Evolutionary conservation across 2,113 vertebrate genomes (phyloP).

Genomic region (cattle (Bos taurus)): ARS-UCD2.0 NC_037344.1:10405001-10405500

Average conservation of each 20-base stretch:
- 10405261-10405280: neutral
- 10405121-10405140: neutral
- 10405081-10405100: neutral
- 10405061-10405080: neutral
- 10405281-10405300: neutral
- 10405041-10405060: neutral
- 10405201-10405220: no score
- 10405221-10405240: rapidly evolving
- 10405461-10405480: neutral
- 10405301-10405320: no score
- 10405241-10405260: neutral
- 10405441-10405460: neutral
- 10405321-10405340: neutral
- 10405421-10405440: neutral
- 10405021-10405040: neutral
- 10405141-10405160: neutral
- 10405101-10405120: neutral
- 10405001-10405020: neutral
- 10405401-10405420: neutral
- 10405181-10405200: neutral
- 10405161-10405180: neutral
- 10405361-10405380: neutral
- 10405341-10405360: neutral
- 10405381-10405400: neutral
- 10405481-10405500: neutral